Evolutionary conservation across 1,140 invertebrate genomes (phyloP), one percentile per base, ranked within the genome.

Genomic region (Helicorthomorpha holstii): DNA sequence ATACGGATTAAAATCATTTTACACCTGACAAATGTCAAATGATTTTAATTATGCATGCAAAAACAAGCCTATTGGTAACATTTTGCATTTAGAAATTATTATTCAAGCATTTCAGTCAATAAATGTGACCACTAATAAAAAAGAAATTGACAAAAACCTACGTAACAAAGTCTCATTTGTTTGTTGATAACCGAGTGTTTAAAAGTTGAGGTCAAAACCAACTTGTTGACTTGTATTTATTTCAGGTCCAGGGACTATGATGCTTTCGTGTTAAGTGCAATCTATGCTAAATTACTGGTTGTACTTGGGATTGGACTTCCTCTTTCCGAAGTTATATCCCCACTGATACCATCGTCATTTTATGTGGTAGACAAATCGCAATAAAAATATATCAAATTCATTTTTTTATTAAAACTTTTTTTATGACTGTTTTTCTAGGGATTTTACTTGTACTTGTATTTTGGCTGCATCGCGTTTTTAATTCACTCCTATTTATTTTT

Each of bases 271-370:
- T 71, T 94, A 49, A 92, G 87, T 57, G 90, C 88, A 0, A 73
- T 94, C 2, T 94, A 95, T 63, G 86, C 85, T n/a, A 92, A 93
- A 66, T 71, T 93, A 2, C 67, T 95, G 49, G 87, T 94, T 24
- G 87, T 94, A 14, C 87, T 93, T 73, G 48, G 64, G 69, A 29
- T 66, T 68, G 77, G 78, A 19, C 77, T 81, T 57, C 78, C 79
- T 3, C 73, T 80, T 42, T 82, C 85, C 44, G 85, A 89, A 74
- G 84, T 88, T 50, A 88, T 88, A 60, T 88, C 85, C 22, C 85
- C 84, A n/a, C 85, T 86, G 66, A 85, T 90, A 62, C 85, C 85
- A 61, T 82, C 85, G 46, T 87, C 85, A 1, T 88, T 86, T 66
- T 90, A 88, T 68, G 83, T 88, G 75, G 83, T 63, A 67, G 67